Evolutionary conservation across 2,888 invertebrate species (phyloP), one percentile per base, ranked within the genome.

Genomic region (Chalcosyrphus nemorum): DNA sequence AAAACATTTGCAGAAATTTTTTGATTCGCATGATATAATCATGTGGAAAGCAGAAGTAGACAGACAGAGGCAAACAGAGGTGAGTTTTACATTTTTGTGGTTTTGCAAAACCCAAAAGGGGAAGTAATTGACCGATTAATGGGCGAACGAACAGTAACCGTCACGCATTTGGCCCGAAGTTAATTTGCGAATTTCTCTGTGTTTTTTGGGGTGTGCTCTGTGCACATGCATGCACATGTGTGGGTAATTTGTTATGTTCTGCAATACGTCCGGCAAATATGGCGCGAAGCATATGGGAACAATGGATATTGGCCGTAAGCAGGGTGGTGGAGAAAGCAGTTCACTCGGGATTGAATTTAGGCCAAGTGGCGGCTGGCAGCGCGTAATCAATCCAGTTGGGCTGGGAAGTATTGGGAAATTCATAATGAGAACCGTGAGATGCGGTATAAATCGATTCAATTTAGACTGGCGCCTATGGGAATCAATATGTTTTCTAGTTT

Each of bases 91-190:
- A 17, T 43, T 43, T 43, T 43, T 43, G 43, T 43, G 43, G 43
- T 17, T 43, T 43, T 17, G 9, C n/a, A n/a, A 7, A 43, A 7
- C 2, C 7, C 13, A 38, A 43, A 19, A 19, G 45, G 45, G 45
- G 45, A 45, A 45, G 50, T 50, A 24, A 50, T 50, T 50, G 50
- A 50, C 24, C 47, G 47, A 45, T 45, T 45, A 45, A 45, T 45
- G 45, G 45, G 45, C 45, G 19, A 19, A 19, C 45, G 17, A 17
- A 15, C 15, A 19, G 47, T 27, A 45, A 45, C 17, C 17, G 45
- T 45, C 50, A 27, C 50, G 50, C 24, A 50, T 9, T 50, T 45
- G 45, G 45, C 50, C 21, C n/a, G 50, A 6, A 50, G 50, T 50
- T 27, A 50, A 50, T 24, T 13, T 24, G 50, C 24, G 11, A 24